These are phyloP conservation scores for Lochmaea crataegi DNA, from an alignment of 2,888 invertebrate species.

Conservation along the genomic window DNA sequence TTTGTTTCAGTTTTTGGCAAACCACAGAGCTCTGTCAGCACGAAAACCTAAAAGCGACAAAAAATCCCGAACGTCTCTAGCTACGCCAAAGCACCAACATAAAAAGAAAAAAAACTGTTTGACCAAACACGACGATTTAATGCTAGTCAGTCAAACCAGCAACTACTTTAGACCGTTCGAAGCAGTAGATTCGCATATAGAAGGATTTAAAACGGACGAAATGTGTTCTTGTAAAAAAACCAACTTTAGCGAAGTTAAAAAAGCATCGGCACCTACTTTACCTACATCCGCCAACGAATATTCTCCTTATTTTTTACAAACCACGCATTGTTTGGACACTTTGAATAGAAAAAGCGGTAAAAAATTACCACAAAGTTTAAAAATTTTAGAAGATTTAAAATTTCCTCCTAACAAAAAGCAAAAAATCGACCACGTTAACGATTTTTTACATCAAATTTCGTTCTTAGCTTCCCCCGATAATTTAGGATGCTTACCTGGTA, in stretches of 20 bases:
- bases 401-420: constrained; percentile 57
- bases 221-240: constrained; percentile 46
- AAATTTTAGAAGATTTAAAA: constrained; percentile 56
- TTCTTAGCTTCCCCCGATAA: constrained; percentile 56
- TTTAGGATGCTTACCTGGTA: constrained; percentile 31
- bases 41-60: constrained; percentile 49
- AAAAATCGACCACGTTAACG: constrained; percentile 62
- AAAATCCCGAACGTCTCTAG: constrained; percentile 39
- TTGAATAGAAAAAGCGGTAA: constrained; percentile 68
- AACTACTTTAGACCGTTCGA: constrained; percentile 61
- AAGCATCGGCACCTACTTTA: constrained; percentile 66
- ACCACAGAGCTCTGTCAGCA: constrained; percentile 44
- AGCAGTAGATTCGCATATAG: constrained; percentile 61
- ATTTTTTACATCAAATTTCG: constrained; percentile 60
- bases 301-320: constrained; percentile 61
- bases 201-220: constrained; percentile 50
- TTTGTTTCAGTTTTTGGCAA: constrained; percentile 42
- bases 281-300: constrained; percentile 72
- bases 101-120: constrained; percentile 62
- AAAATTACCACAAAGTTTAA: constrained; percentile 59
- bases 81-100: constrained; percentile 47
- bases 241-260: constrained; percentile 45
- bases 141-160: constrained; percentile 48
- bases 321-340: constrained; percentile 63
- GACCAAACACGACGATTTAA: constrained; percentile 51